These are phyloP conservation scores for Hypomecis punctinalis DNA, from an alignment of 2,888 invertebrate species.

Conservation along the genomic window DNA sequence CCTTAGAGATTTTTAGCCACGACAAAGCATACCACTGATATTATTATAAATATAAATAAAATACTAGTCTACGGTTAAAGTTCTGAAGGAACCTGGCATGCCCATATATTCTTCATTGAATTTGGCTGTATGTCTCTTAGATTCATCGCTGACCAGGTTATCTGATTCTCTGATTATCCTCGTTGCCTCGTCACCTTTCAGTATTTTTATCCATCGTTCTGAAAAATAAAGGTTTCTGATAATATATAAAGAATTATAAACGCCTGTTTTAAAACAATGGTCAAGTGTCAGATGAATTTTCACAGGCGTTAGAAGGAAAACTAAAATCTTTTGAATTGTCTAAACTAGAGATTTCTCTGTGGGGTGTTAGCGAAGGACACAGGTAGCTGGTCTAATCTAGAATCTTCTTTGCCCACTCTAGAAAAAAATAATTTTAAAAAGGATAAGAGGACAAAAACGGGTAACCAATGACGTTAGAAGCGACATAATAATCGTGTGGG, in stretches of 20 bases:
- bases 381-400: no score
- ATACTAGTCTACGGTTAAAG: conserved; percentile 66
- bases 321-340: no score
- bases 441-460: no score
- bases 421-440: no score
- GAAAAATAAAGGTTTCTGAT: conserved; percentile 39
- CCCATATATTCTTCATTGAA: conserved; percentile 76
- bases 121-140: conserved; percentile 60
- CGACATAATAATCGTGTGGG: no score
- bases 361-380: no score
- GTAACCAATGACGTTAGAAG: no score
- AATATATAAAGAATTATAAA: no score
- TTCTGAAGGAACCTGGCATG: conserved; percentile 77
- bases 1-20: no score
- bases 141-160: conserved; percentile 66
- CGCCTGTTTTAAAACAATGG: neutral
- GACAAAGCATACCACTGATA: no score
- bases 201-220: conserved; percentile 68
- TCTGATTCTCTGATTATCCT: conserved; percentile 58
- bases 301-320: neutral
- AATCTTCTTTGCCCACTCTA: no score
- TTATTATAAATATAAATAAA: neutral
- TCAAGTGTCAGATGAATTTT: neutral
- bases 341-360: no score
- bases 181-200: conserved; percentile 60